Evolutionary conservation across 2,113 vertebrate genomes (phyloP).

Genomic region (Rhinichthys klamathensis): DNA sequence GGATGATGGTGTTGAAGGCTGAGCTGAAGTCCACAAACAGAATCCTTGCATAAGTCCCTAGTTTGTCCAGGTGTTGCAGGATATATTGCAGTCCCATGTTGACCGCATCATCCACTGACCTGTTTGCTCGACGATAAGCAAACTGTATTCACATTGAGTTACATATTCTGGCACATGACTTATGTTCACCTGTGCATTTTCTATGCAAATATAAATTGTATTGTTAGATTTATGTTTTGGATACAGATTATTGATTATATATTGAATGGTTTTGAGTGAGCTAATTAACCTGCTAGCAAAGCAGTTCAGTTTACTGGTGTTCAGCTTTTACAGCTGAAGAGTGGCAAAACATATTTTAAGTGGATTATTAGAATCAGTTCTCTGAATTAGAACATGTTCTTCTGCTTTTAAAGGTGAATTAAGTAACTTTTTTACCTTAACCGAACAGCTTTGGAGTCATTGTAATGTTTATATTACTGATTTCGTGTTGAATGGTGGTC

Average conservation of each 20-base stretch:
- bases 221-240: neutral
- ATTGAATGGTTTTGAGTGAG: neutral
- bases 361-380: neutral
- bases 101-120: no score
- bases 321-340: neutral
- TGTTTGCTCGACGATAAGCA: no score
- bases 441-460: no score
- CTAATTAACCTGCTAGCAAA: neutral
- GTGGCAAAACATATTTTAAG: neutral
- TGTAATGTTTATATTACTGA: no score
- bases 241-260: neutral
- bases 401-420: no score
- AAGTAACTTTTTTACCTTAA: no score
- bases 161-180: neutral
- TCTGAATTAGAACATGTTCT: neutral
- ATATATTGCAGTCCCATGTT: no score
- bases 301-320: neutral
- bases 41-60: no score
- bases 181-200: neutral
- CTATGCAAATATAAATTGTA: neutral
- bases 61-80: no score
- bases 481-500: no score
- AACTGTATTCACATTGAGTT: neutral
- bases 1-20: no score
- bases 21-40: no score